Evolutionary conservation across 2,113 vertebrate genomes (phyloP), one percentile per base, ranked within the genome.

Genomic region (Ictalurus punctatus): DNA sequence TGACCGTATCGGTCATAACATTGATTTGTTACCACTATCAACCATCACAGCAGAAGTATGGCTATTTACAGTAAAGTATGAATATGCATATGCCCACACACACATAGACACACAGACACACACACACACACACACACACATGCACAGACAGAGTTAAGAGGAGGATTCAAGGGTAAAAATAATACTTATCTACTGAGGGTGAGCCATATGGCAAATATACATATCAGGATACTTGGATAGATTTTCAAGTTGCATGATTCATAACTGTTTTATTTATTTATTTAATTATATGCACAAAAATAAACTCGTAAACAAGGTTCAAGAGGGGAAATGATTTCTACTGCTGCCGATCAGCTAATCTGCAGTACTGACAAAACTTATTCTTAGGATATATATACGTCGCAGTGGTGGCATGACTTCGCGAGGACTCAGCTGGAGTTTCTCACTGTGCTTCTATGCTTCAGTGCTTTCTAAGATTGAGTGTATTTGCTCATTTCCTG

Each of bases 161-260:
- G 40, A 69, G 27, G 44, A 85, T 59, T 82, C 54, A 59, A 40
- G 34, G 37, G 58, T 83, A 63, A 83, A 83, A 83, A 83, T 83
- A 83, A 63, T 83, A 21, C 58, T 13, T 40, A 61, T 37, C 34
- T 83, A 37, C 81, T 25, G 58, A 44, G 34, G 81, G 81, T 83
- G 58, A 83, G 81, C 58, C 81, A 83, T 63, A 83, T 83, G 81
- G 81, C 81, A 83, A 83, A 83, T 83, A 59, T 59, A 44, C 81
- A 44, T 83, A 40, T 40, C 81, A 63, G 21, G 81, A 83, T 40
- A 44, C 58, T 63, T 63, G 81, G 34, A 83, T 37, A 63, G 58
- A 83, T 63, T 40, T 63, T 44, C 58, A 59, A 27, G 58, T 37
- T 63, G 81, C 58, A 63, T 83, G 81, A 83, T 63, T 83, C 58